phyloP scores from a whole-genome alignment of 2,888 invertebrate genomes.

The Drosophila longiperda region DNA sequence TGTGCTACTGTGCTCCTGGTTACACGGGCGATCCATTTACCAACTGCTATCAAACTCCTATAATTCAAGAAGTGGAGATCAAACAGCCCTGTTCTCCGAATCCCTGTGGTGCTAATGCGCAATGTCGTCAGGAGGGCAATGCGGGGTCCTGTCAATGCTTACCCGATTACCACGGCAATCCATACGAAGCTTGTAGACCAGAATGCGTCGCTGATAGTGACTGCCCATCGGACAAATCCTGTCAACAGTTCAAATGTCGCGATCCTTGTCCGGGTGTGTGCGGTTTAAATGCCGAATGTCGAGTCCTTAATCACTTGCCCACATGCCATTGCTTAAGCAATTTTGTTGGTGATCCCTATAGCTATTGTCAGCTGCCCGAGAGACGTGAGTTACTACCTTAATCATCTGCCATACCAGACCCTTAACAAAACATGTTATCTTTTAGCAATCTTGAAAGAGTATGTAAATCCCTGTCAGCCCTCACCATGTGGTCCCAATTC shows the following conservation, averaged over 20 bases:
- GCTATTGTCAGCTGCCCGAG: conserved; percentile 86
- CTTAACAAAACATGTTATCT: conserved; percentile 7
- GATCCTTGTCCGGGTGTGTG: conserved; percentile 93
- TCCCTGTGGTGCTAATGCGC: conserved; percentile 89
- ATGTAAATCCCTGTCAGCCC: conserved; percentile 87
- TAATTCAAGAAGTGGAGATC: conserved; percentile 73
- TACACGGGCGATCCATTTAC: conserved; percentile 89
- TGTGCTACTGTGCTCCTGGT: conserved; percentile 87
- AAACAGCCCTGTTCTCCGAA: conserved; percentile 87
- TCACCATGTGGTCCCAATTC: conserved; percentile 89
- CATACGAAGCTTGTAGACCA: conserved; percentile 90
- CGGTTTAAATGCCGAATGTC: conserved; percentile 90
- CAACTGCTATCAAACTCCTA: conserved; percentile 84
- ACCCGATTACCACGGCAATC: conserved; percentile 88
- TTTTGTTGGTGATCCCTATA: conserved; percentile 92
- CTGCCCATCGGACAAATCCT: conserved; percentile 90
- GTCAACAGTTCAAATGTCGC: conserved; percentile 90
- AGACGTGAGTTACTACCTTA: conserved; percentile 86
- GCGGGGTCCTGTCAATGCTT: conserved; percentile 90
- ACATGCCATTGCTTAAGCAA: conserved; percentile 89
- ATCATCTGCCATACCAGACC: background rate
- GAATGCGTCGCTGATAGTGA: conserved; percentile 92
- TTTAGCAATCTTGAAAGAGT: conserved; percentile 80
- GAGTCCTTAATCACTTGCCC: conserved; percentile 90
- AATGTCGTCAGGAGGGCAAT: conserved; percentile 88